Percentiles rank a stretch among this genome's conserved stretches.
Conservation (phyloP, 2,113 vertebrate species). For the Nettapus auritus region DNA sequence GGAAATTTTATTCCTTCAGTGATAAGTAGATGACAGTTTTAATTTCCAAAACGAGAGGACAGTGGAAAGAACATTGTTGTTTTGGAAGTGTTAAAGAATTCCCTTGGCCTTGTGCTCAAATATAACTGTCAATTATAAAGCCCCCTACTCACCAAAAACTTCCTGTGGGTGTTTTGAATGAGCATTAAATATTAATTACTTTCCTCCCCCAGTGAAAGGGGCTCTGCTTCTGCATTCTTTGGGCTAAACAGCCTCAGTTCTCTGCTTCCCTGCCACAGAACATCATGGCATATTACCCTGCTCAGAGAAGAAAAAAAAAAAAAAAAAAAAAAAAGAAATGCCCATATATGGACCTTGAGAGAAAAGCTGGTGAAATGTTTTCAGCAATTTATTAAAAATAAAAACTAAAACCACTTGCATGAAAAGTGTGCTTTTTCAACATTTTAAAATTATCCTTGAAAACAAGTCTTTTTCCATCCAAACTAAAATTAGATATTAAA, state of each 20-base stretch:
- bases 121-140: background rate
- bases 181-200: constrained; percentile 31
- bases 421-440: background rate
- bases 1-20: background rate
- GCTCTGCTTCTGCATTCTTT: constrained; percentile 35
- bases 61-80: background rate
- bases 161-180: background rate
- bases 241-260: background rate
- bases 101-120: background rate
- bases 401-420: background rate
- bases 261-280: background rate
- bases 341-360: background rate
- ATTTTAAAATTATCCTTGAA: background rate
- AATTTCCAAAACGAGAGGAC: background rate
- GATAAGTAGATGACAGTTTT: background rate
- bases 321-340: background rate
- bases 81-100: background rate
- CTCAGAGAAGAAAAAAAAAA: background rate
- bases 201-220: constrained; percentile 27
- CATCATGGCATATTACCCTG: background rate
- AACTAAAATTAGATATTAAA: background rate
- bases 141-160: constrained; percentile 9
- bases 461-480: background rate
- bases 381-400: background rate
- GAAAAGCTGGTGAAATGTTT: background rate